phyloP scores from a whole-genome alignment of 2,888 invertebrate genomes.

The Platycheirus albimanus region DNA sequence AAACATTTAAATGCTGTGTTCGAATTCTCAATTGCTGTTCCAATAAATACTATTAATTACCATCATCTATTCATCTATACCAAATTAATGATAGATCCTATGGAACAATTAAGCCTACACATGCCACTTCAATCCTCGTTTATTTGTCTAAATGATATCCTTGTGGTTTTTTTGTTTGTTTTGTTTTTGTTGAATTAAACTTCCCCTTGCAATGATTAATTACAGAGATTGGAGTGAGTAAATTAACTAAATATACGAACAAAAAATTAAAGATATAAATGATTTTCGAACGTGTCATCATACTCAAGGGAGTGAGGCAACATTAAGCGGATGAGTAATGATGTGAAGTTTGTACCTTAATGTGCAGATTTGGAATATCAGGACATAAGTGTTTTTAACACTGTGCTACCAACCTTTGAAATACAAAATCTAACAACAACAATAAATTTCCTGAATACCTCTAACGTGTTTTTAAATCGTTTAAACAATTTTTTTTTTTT shows the following conservation, averaged over 20 bases:
- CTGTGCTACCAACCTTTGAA: too few species aligned
- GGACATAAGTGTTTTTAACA: too few species aligned
- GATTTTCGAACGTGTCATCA: slow-evolving; percentile 20
- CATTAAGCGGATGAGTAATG: slow-evolving; percentile 6
- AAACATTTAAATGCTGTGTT: too few species aligned
- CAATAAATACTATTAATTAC: neutral
- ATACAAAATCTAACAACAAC: too few species aligned
- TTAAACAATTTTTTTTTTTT: too few species aligned
- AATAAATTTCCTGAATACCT: too few species aligned
- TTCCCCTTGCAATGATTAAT: slow-evolving; percentile 22
- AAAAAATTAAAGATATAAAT: slow-evolving; percentile 17
- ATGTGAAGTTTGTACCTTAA: neutral
- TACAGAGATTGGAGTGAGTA: slow-evolving; percentile 8
- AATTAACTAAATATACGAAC: neutral
- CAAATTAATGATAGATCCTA: slow-evolving; percentile 1
- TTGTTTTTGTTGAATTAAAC: too few species aligned
- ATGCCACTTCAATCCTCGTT: neutral
- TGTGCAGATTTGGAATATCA: slow-evolving; percentile 6
- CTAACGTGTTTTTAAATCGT: too few species aligned
- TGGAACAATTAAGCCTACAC: neutral
- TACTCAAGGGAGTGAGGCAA: neutral
- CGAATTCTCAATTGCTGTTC: slow-evolving; percentile 4
- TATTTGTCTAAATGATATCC: neutral
- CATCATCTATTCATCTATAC: neutral
- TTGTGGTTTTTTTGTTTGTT: neutral